Evolutionary conservation across 2,797 vertebrate genomes (phyloP).

Genomic region (Sebastes alutus): DNA sequence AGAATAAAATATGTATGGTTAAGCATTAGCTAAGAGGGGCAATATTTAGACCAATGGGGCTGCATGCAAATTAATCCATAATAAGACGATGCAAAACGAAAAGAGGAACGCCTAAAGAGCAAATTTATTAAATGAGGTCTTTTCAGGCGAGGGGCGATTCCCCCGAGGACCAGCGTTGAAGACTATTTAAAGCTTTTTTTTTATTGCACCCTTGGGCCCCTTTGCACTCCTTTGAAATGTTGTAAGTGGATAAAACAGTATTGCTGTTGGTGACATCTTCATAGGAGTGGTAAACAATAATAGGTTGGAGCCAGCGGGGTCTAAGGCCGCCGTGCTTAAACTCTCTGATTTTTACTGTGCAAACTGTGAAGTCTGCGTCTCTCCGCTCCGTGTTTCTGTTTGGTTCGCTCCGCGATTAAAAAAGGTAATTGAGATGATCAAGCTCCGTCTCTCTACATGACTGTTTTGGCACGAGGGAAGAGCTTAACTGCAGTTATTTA

Average conservation of each 20-base stretch:
- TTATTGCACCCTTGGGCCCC: constrained; percentile 79
- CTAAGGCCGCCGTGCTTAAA: constrained; percentile 30
- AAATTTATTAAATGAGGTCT: constrained; percentile 88
- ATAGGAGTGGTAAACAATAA: constrained; percentile 79
- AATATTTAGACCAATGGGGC: constrained; percentile 80
- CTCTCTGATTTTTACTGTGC: constrained; percentile 50
- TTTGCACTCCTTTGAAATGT: constrained; percentile 81
- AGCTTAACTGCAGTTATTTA: constrained; percentile 14
- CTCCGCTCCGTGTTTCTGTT: constrained; percentile 15
- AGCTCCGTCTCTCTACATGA: constrained; percentile 5
- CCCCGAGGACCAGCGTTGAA: constrained; percentile 73
- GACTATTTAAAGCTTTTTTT: constrained; percentile 83
- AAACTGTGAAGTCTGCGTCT: constrained; percentile 26
- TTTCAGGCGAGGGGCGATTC: constrained; percentile 75
- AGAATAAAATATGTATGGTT: constrained; percentile 81
- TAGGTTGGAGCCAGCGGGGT: constrained; percentile 47
- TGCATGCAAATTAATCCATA: constrained; percentile 77
- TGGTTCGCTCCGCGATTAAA: constrained; percentile 23
- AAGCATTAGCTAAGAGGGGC: constrained; percentile 81
- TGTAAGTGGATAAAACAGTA: constrained; percentile 79
- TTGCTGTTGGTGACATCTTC: constrained; percentile 79
- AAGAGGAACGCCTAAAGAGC: constrained; percentile 83
- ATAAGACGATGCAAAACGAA: constrained; percentile 82
- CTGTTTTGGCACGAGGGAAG: constrained; percentile 17
- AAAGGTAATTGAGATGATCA: constrained; percentile 49